Conservation (phyloP, 2,888 invertebrate species). For the Lithophane semibrunnea region DNA sequence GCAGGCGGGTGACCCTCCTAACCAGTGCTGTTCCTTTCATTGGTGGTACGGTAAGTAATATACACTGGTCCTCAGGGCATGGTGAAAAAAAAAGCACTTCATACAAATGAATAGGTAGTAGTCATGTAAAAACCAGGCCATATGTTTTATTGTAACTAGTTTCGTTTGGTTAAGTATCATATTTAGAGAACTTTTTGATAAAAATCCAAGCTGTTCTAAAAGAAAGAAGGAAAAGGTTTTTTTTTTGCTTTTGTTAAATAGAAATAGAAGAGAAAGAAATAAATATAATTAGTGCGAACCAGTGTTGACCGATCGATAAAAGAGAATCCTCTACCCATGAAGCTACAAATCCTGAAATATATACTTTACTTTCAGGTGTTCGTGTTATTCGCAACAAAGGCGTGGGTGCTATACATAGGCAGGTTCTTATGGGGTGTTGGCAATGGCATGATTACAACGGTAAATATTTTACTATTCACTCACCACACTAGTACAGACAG, state of each 20-base stretch:
- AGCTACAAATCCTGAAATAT: background rate
- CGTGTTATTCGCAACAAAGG: constrained; percentile 78
- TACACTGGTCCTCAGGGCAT: background rate
- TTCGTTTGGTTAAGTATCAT: background rate
- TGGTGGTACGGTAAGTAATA: constrained; percentile 75
- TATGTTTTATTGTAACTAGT: background rate
- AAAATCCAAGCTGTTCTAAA: background rate
- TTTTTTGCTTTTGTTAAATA: background rate
- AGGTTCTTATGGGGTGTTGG: constrained; percentile 87
- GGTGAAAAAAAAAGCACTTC: background rate
- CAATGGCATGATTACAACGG: constrained; percentile 85
- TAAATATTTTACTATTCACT: constrained; percentile 68
- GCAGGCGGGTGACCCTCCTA: constrained; percentile 77
- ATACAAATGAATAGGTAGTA: background rate
- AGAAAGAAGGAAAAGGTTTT: background rate
- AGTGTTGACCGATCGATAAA: background rate
- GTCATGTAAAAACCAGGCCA: background rate
- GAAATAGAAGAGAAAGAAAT: background rate
- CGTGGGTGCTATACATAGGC: constrained; percentile 84
- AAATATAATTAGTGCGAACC: background rate
- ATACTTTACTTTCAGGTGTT: constrained; percentile 75
- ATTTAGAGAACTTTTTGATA: background rate
- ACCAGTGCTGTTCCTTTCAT: constrained; percentile 76
- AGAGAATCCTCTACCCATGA: background rate
- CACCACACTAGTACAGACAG: background rate